Evolutionary conservation across 2,797 vertebrate genomes (phyloP).

Genomic region (Macrochelys suwanniensis): DNA sequence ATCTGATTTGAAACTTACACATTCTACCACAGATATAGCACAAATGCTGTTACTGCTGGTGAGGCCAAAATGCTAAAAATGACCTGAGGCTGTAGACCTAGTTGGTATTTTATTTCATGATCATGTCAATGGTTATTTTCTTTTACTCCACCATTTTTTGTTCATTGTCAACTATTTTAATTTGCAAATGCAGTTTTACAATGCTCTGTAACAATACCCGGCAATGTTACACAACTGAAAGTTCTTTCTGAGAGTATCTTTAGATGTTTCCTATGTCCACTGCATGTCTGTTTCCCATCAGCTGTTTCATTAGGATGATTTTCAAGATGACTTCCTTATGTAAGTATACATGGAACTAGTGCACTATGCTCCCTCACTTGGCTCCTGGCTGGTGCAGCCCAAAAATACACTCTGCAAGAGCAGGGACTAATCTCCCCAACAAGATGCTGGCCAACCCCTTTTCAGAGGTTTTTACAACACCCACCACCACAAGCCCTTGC

Average conservation of each 20-base stretch:
- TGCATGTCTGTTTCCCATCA: conserved; percentile 65
- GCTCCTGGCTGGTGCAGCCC: not conserved
- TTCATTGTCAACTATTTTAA: conserved; percentile 72
- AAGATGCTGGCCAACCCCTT: not conserved
- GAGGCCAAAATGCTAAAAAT: conserved; percentile 50
- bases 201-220: conserved; percentile 64
- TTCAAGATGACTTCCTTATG: conserved; percentile 40
- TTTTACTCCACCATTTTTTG: conserved; percentile 70
- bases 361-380: not conserved
- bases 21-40: conserved; percentile 45
- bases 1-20: conserved; percentile 15
- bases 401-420: conserved; percentile 18
- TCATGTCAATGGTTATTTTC: conserved; percentile 73
- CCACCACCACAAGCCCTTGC: not conserved
- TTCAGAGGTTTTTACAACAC: not conserved
- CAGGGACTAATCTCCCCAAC: conserved; percentile 30
- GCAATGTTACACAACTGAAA: conserved; percentile 55
- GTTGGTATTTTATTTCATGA: conserved; percentile 43
- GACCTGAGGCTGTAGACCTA: conserved; percentile 36
- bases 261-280: conserved; percentile 64
- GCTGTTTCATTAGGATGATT: conserved; percentile 68
- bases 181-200: conserved; percentile 73
- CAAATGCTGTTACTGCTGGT: conserved; percentile 42
- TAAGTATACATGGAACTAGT: not conserved
- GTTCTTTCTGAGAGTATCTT: conserved; percentile 65